A percentile compares a stretch with the other conserved stretches of the same genome.
Conservation (phyloP, 2,888 invertebrate genomes). For the Corbicula japonica region DNA sequence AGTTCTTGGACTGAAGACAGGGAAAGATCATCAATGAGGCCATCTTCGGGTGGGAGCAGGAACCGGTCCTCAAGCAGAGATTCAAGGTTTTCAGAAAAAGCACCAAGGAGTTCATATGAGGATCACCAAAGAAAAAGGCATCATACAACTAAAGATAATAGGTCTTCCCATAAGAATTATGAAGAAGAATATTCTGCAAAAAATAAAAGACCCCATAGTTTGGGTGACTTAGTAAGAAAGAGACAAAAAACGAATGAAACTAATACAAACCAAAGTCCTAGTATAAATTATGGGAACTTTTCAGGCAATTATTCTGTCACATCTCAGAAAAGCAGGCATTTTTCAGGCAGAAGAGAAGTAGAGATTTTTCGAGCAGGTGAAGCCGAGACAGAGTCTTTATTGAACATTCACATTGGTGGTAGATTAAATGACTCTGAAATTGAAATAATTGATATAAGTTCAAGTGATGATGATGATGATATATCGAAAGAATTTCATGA, state of each 20-base stretch:
- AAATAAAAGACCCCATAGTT: slow-evolving; percentile 10
- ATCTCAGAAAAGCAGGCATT: not conserved
- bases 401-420: too few species aligned
- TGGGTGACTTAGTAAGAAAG: slow-evolving; percentile 5
- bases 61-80: not conserved
- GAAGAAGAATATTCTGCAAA: not conserved
- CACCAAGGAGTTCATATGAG: not conserved
- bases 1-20: not conserved
- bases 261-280: not conserved
- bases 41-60: not conserved
- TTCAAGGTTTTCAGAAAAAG: not conserved
- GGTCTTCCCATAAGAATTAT: not conserved
- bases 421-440: too few species aligned
- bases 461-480: slow-evolving; percentile 21
- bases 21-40: not conserved
- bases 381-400: too few species aligned
- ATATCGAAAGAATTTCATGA: slow-evolving; percentile 17
- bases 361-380: too few species aligned
- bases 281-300: not conserved
- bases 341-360: too few species aligned
- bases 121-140: slow-evolving; percentile 12
- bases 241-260: slow-evolving; percentile 24
- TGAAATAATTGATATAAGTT: not conserved
- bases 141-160: slow-evolving; percentile 19
- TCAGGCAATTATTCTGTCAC: too few species aligned